phyloP scores from a whole-genome alignment of 2,888 invertebrate genomes.

The Mythimna ferrago region DNA sequence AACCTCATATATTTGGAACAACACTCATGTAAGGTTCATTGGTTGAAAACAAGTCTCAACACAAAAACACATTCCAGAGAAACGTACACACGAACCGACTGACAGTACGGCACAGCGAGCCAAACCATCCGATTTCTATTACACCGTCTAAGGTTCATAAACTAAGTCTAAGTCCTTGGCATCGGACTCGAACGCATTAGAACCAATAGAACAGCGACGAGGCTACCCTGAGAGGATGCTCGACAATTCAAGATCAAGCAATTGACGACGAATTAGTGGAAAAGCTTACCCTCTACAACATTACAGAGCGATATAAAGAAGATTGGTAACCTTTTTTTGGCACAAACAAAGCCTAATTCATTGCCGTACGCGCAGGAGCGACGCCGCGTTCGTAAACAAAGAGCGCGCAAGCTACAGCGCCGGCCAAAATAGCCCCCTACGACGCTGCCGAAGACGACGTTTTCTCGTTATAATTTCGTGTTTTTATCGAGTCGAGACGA shows the following conservation, averaged over 20 bases:
- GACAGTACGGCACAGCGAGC: constrained; percentile 25
- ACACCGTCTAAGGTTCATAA: constrained; percentile 25
- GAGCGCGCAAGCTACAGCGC: constrained; percentile 67
- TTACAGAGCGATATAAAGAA: constrained; percentile 54
- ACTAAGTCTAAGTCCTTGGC: constrained; percentile 30
- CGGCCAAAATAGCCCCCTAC: constrained; percentile 70
- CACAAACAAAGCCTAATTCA: constrained; percentile 68
- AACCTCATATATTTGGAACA: constrained; percentile 10
- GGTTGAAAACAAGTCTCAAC: constrained; percentile 28
- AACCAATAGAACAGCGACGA: constrained; percentile 37
- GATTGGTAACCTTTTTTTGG: constrained; percentile 61
- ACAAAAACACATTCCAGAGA: constrained; percentile 38
- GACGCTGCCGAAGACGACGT: constrained; percentile 63
- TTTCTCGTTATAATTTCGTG: constrained; percentile 72
- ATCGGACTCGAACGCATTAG: constrained; percentile 44
- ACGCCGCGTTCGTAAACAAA: constrained; percentile 60
- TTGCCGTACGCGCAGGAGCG: constrained; percentile 63
- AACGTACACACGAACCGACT: constrained; percentile 15
- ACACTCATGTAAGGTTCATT: background rate
- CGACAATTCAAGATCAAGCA: constrained; percentile 57
- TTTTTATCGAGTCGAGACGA: constrained; percentile 72
- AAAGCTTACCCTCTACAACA: constrained; percentile 58
- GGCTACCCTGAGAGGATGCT: constrained; percentile 44
- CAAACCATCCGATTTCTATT: constrained; percentile 36
- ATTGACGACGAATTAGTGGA: constrained; percentile 62